These are phyloP conservation scores for Misgurnus mizolepis DNA, from an alignment of 2,113 vertebrate species.

Conservation along the genomic window DNA sequence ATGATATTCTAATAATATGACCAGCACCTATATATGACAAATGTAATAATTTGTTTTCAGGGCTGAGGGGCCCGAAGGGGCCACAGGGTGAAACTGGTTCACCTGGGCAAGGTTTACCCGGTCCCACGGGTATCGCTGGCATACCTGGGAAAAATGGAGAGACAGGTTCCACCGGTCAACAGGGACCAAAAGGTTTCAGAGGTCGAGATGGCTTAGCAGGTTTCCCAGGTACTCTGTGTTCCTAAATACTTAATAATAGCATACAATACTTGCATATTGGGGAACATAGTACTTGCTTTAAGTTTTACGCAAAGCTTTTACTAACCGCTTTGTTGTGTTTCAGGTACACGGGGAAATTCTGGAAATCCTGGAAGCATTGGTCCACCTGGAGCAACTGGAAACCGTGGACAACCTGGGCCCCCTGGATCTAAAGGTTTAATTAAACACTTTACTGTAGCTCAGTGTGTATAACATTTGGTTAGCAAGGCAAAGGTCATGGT, in stretches of 20 bases:
- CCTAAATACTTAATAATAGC: background rate
- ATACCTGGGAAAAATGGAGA: conserved; percentile 26
- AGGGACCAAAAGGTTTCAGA: conserved; percentile 54
- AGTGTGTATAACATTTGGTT: no score
- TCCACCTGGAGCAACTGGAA: conserved; percentile 58
- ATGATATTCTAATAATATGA: no score
- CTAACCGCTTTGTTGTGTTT: background rate
- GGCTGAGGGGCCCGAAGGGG: conserved; percentile 61
- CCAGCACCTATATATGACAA: background rate
- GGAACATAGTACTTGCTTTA: no score
- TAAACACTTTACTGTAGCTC: background rate
- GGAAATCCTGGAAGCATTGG: conserved; percentile 62
- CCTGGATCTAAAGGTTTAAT: conserved; percentile 64
- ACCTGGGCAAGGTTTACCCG: conserved; percentile 48
- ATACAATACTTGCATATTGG: no score
- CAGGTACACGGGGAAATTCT: conserved; percentile 60
- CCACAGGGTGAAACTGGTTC: conserved; percentile 60
- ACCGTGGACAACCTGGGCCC: conserved; percentile 57
- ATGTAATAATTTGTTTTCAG: conserved; percentile 49
- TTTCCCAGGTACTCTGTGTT: conserved; percentile 57
- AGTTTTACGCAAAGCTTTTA: no score
- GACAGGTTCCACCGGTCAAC: conserved; percentile 54
- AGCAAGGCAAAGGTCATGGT: no score
- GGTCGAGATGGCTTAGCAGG: conserved; percentile 63
- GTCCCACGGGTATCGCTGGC: conserved; percentile 58